These are phyloP conservation scores for Melanchra persicariae DNA, from an alignment of 2,888 invertebrate genomes.

Conservation along the genomic window DNA sequence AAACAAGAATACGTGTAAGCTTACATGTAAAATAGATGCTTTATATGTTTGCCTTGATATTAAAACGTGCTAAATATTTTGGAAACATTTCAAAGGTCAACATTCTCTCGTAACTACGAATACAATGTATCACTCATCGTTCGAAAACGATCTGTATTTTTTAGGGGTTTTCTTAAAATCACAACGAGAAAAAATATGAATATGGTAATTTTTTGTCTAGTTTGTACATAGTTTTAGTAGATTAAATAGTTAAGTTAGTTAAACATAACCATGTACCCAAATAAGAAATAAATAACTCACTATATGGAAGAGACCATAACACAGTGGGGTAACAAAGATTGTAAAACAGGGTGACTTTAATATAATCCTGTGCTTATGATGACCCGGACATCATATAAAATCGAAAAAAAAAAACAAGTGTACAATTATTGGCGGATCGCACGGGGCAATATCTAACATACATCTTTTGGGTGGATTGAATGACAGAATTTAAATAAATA, in stretches of 20 bases:
- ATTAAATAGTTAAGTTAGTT: too few relatives aligned
- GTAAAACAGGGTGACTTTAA: background rate
- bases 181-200: background rate
- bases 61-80: conserved; percentile 21
- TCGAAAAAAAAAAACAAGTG: too few relatives aligned
- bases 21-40: conserved; percentile 21
- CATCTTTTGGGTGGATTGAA: too few relatives aligned
- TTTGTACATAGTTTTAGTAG: too few relatives aligned
- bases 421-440: too few relatives aligned
- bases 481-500: too few relatives aligned
- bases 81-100: conserved; percentile 44
- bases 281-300: too few relatives aligned
- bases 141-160: background rate
- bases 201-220: too few relatives aligned
- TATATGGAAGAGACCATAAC: background rate
- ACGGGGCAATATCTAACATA: too few relatives aligned
- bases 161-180: background rate
- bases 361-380: too few relatives aligned
- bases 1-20: conserved; percentile 17
- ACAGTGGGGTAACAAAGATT: background rate
- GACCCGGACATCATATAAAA: too few relatives aligned
- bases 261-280: too few relatives aligned
- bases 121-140: background rate
- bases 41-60: conserved; percentile 46
- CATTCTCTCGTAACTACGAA: conserved; percentile 21